phyloP scores from a whole-genome alignment of 2,888 invertebrate genomes.

The Coelinius sp. region DNA sequence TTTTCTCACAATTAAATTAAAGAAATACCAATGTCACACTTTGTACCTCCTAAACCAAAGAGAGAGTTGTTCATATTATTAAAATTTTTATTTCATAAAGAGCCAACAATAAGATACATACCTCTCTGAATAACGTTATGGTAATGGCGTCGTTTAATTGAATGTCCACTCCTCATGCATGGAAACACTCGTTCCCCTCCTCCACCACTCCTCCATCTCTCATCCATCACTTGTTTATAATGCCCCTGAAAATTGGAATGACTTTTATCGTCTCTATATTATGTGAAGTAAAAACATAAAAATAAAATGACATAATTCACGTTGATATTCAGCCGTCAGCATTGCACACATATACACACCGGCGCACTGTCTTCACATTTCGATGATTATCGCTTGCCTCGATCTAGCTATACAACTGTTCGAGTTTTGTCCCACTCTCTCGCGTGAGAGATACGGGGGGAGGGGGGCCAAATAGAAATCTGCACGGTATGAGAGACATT shows the following conservation, averaged over 20 bases:
- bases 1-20: background rate
- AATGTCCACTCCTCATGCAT: constrained; percentile 4
- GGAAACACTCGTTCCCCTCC: background rate
- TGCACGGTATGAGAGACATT: background rate
- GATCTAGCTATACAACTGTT: constrained; percentile 23
- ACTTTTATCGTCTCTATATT: constrained; percentile 28
- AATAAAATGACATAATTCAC: constrained; percentile 38
- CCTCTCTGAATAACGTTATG: constrained; percentile 11
- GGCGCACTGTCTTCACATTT: constrained; percentile 2
- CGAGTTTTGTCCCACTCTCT: constrained; percentile 23
- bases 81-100: background rate
- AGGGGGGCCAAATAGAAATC: constrained; percentile 23
- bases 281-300: constrained; percentile 32
- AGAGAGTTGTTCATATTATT: background rate
- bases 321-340: constrained; percentile 7
- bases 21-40: background rate
- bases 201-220: background rate
- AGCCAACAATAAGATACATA: background rate
- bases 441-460: background rate
- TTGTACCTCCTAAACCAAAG: background rate
- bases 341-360: constrained; percentile 30
- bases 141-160: constrained; percentile 22
- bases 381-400: constrained; percentile 26
- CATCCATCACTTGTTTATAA: constrained; percentile 1
- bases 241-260: constrained; percentile 24